Conservation (phyloP, 2,113 vertebrate species). For the Petromus typicus region DNA sequence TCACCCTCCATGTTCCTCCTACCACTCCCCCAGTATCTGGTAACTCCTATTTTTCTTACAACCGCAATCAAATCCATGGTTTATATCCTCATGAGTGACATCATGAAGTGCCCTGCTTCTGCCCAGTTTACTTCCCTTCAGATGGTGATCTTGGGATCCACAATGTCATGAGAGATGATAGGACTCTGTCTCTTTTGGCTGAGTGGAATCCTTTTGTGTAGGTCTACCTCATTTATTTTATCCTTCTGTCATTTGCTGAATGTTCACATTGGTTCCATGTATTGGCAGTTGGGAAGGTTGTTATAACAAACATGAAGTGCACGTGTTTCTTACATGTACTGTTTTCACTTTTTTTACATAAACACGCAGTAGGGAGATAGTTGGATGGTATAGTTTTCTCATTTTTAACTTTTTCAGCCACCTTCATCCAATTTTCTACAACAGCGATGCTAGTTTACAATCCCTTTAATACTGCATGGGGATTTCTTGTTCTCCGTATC, state of each 20-base stretch:
- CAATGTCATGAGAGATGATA: neutral
- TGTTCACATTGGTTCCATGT: neutral
- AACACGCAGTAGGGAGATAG: neutral
- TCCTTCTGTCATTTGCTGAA: neutral
- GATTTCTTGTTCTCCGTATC: neutral
- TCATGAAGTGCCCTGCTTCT: neutral
- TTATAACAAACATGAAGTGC: too few species aligned
- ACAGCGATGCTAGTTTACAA: too few species aligned
- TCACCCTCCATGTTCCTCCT: neutral
- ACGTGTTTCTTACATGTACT: neutral
- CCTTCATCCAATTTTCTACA: neutral
- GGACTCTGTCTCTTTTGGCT: neutral
- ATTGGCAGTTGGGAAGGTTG: too few species aligned
- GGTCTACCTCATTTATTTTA: neutral
- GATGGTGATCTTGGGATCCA: neutral
- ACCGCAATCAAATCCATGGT: neutral
- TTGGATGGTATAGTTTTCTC: neutral
- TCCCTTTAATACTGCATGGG: fast-evolving
- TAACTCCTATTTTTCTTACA: neutral
- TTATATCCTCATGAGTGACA: neutral
- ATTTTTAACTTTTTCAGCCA: neutral
- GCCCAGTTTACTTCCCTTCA: neutral
- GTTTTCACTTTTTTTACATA: neutral
- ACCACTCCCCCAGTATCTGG: neutral
- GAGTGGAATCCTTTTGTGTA: neutral